These are phyloP conservation scores for Magallana nippona DNA, from an alignment of 2,888 invertebrate species.

Conservation along the genomic window DNA sequence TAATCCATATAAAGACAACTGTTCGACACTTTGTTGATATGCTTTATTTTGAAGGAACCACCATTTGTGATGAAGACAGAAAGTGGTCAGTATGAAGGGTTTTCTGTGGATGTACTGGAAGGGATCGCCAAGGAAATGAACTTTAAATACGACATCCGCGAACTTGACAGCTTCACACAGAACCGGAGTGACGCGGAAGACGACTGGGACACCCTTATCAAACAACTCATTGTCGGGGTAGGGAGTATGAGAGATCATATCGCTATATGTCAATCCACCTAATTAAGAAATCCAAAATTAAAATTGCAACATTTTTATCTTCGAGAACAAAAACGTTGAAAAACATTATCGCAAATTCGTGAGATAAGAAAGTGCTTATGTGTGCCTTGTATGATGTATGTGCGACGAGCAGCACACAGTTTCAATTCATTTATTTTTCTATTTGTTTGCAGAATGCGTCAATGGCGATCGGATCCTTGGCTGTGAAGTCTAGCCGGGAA, in stretches of 20 bases:
- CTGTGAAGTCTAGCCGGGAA: conserved; percentile 70
- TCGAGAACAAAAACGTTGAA: no score
- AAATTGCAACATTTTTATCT: no score
- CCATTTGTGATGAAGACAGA: conserved; percentile 69
- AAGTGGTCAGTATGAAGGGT: conserved; percentile 62
- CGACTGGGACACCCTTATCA: conserved; percentile 65
- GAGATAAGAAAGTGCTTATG: no score
- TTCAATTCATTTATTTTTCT: no score
- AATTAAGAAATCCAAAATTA: no score
- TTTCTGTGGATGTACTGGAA: conserved; percentile 67
- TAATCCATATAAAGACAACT: background rate
- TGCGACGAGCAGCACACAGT: no score
- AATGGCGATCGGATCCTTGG: conserved; percentile 71
- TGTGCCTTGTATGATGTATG: no score
- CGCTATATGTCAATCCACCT: no score
- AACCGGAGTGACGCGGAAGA: conserved; percentile 49
- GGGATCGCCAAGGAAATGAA: conserved; percentile 61
- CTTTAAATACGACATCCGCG: conserved; percentile 62
- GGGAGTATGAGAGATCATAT: background rate
- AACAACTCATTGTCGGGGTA: conserved; percentile 70
- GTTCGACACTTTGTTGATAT: background rate
- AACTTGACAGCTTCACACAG: conserved; percentile 51
- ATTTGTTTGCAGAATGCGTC: conserved; percentile 64
- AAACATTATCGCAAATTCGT: no score
- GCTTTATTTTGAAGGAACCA: conserved; percentile 41